A percentile compares a stretch with the other conserved stretches of the same genome.
These are phyloP conservation scores for Caenorhabditis latens DNA, from an alignment of 1,140 invertebrate species.

Conservation along the genomic window DNA sequence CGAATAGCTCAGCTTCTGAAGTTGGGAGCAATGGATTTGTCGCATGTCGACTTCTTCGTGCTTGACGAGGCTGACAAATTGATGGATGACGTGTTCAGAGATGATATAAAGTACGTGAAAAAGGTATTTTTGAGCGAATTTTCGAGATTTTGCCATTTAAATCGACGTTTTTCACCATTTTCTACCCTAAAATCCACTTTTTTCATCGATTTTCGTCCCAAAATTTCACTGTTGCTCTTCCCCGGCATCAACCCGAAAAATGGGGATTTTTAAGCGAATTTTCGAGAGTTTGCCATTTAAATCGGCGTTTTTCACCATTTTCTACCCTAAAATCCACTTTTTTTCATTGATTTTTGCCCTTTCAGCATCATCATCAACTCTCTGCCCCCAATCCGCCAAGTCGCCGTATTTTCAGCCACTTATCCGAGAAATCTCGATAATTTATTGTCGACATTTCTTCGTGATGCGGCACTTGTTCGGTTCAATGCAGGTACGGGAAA, in stretches of 20 bases:
- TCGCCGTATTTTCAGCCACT: constrained; percentile 93
- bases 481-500: constrained; percentile 78
- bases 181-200: not conserved
- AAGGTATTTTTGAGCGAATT: not conserved
- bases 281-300: not conserved
- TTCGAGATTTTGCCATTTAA: not conserved
- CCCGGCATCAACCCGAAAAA: too few relatives aligned
- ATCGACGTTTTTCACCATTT: not conserved
- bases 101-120: constrained; percentile 84
- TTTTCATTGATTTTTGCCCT: constrained; percentile 27
- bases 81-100: constrained; percentile 85
- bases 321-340: not conserved
- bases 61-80: constrained; percentile 97
- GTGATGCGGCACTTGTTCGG: constrained; percentile 84
- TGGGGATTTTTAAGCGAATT: not conserved
- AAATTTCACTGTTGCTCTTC: too few relatives aligned
- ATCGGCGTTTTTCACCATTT: not conserved
- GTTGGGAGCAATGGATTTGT: constrained; percentile 82
- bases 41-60: constrained; percentile 85
- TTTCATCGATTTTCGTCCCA: not conserved
- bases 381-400: constrained; percentile 86
- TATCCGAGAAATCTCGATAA: constrained; percentile 85
- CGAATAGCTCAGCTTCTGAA: constrained; percentile 88
- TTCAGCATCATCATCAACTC: constrained; percentile 84
- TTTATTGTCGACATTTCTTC: constrained; percentile 86